A percentile compares a stretch with the other conserved stretches of the same genome.
Conservation (phyloP, 2,888 invertebrate genomes). For the Lithophane socia region DNA sequence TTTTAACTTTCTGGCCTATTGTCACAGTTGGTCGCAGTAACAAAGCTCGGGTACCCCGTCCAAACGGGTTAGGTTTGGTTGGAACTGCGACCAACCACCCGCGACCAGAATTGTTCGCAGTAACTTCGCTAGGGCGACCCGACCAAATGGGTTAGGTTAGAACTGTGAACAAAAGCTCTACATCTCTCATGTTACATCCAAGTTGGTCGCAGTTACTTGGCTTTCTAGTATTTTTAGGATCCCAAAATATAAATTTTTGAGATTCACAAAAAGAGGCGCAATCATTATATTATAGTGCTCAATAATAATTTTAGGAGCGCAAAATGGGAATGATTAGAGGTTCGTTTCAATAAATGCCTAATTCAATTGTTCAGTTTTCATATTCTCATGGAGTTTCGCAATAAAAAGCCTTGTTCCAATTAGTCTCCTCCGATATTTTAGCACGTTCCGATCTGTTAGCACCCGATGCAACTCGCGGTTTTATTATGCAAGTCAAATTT, state of each 20-base stretch:
- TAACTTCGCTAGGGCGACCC: too few species aligned
- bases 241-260: neutral
- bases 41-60: neutral
- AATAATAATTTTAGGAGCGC: neutral
- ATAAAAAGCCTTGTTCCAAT: constrained; percentile 85
- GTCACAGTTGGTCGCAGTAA: neutral
- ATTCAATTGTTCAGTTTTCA: constrained; percentile 76
- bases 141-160: too few species aligned
- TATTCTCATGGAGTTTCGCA: constrained; percentile 83
- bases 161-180: neutral
- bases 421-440: constrained; percentile 81
- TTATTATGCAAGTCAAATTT: constrained; percentile 78
- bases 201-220: neutral
- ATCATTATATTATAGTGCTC: neutral
- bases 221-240: neutral
- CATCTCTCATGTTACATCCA: neutral
- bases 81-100: neutral
- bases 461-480: constrained; percentile 66
- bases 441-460: constrained; percentile 81
- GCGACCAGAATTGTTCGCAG: neutral
- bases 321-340: neutral
- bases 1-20: neutral
- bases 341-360: constrained; percentile 1
- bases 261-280: neutral
- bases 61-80: neutral